Conservation (phyloP, 2,888 invertebrate species). For the Brachyopa scutellaris region DNA sequence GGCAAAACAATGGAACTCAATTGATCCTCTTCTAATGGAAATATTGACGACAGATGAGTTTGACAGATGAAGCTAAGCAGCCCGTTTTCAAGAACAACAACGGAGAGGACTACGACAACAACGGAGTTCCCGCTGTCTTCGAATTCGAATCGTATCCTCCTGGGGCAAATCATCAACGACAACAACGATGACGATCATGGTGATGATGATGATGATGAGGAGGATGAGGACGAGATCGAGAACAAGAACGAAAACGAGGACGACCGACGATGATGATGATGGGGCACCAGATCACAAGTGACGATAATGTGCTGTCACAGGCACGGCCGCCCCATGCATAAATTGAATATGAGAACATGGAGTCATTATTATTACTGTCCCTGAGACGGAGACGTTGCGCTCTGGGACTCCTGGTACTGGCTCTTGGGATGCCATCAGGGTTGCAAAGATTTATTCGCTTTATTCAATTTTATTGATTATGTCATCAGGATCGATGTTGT, state of each 20-base stretch:
- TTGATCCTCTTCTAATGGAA: slow-evolving; percentile 59
- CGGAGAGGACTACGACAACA: slow-evolving; percentile 64
- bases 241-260: no score
- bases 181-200: slow-evolving; percentile 17
- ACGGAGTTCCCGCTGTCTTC: slow-evolving; percentile 51
- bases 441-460: slow-evolving; percentile 68
- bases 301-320: slow-evolving; percentile 77
- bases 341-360: slow-evolving; percentile 73
- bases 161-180: slow-evolving; percentile 26
- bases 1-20: slow-evolving; percentile 68
- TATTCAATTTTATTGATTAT: slow-evolving; percentile 73
- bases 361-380: slow-evolving; percentile 72
- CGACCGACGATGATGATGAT: slow-evolving; percentile 62
- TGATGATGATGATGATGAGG: slow-evolving; percentile 21
- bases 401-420: slow-evolving; percentile 16
- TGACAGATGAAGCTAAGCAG: slow-evolving; percentile 67
- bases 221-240: slow-evolving; percentile 11
- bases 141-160: slow-evolving; percentile 9
- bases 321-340: slow-evolving; percentile 72
- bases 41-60: slow-evolving; percentile 71
- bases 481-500: slow-evolving; percentile 73
- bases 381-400: slow-evolving; percentile 51
- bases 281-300: slow-evolving; percentile 76
- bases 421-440: slow-evolving; percentile 59
- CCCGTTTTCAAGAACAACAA: slow-evolving; percentile 31